These are phyloP conservation scores for Heliconius hortense DNA, from an alignment of 2,888 invertebrate genomes.

Conservation along the genomic window DNA sequence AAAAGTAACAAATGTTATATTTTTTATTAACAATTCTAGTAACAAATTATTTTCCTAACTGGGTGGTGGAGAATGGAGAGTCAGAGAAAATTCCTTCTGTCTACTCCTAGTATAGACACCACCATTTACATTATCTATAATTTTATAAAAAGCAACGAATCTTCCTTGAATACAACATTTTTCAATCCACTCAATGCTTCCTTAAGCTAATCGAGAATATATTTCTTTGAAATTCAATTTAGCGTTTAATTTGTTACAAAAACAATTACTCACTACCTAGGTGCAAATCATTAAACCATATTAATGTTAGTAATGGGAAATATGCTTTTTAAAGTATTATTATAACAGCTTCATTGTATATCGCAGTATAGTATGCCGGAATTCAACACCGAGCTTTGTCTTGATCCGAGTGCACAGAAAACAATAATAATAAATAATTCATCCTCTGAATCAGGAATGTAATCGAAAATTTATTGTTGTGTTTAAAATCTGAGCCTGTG, in stretches of 20 bases:
- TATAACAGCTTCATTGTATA: too few relatives aligned
- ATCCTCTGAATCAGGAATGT: too few relatives aligned
- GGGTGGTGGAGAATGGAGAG: background rate
- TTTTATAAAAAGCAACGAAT: conserved; percentile 1
- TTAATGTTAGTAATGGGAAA: background rate
- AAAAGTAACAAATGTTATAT: background rate
- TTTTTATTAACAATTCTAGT: background rate
- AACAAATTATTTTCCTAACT: background rate
- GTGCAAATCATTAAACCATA: background rate
- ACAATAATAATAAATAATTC: too few relatives aligned
- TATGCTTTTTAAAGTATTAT: background rate
- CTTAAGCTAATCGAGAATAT: conserved; percentile 1
- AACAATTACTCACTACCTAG: conserved; percentile 14
- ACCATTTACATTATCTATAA: background rate
- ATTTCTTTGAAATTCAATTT: conserved; percentile 19
- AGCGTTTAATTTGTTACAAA: background rate
- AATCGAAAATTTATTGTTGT: too few relatives aligned
- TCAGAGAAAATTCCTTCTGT: background rate
- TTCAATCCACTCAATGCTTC: conserved; percentile 12
- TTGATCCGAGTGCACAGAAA: too few relatives aligned
- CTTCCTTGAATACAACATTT: conserved; percentile 16
- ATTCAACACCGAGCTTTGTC: too few relatives aligned
- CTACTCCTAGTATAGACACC: background rate
- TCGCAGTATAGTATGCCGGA: too few relatives aligned
- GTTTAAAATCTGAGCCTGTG: too few relatives aligned